A percentile compares a stretch with the other conserved stretches of the same genome.
Evolutionary conservation across 1,140 invertebrate genomes (phyloP).

Genomic region (Orius laevigatus): DNA sequence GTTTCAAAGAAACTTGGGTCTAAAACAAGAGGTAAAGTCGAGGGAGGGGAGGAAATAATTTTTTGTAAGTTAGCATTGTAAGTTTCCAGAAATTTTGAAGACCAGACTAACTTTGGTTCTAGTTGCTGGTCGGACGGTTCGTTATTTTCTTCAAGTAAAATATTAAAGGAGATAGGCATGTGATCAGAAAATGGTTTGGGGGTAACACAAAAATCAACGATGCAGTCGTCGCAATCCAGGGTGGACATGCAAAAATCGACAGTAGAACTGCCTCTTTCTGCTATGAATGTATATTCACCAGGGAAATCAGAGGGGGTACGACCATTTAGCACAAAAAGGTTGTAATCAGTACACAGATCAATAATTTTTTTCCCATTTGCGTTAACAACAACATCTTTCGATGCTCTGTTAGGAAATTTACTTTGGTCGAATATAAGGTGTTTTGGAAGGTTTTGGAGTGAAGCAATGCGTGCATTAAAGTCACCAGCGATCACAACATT

Average conservation of each 20-base stretch:
- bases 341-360: background rate
- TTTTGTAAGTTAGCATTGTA: background rate
- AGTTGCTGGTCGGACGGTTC: background rate
- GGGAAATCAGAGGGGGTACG: background rate
- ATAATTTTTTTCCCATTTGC: background rate
- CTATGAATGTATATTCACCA: conserved; percentile 8
- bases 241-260: background rate
- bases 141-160: background rate
- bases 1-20: background rate
- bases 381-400: background rate
- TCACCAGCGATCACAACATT: too few species aligned
- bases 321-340: background rate
- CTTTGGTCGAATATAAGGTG: too few species aligned
- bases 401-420: background rate
- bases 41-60: background rate
- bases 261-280: conserved; percentile 2
- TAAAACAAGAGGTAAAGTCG: background rate
- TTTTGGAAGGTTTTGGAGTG: too few species aligned
- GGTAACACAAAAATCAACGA: background rate
- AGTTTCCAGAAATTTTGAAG: background rate
- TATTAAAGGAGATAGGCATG: background rate
- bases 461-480: too few species aligned
- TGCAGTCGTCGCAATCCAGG: background rate
- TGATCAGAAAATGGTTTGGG: background rate
- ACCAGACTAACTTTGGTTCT: background rate